Evolutionary conservation across 2,797 vertebrate species (phyloP), one percentile per base, ranked within the genome.

Genomic region (Alcedo quadribrachys): DNA sequence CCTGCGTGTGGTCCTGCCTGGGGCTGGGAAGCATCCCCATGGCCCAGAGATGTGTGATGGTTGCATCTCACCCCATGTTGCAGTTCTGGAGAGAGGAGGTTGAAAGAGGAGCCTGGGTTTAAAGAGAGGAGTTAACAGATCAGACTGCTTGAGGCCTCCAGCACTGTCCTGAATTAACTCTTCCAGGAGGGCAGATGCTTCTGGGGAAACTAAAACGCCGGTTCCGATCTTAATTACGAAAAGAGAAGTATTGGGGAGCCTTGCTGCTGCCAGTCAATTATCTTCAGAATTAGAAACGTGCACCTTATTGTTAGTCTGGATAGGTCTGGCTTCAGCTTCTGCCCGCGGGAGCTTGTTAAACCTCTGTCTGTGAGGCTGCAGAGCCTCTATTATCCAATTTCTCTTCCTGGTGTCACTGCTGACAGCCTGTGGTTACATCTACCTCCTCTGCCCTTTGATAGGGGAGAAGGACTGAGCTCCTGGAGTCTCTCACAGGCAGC

Each of bases 301-400:
- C 40, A 4, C 3, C 18, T 82, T 65, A 30, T 9, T 65, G 87
- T 66, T 28, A 46, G 14, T 43, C 76, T 81, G 92, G 32, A 7
- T 53, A 2, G 24, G 13, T 76, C 84, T 81, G 81, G 37, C 85
- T 53, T 58, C 69, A 40, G 60, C 82, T 92, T 2, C 87, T 87
- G 86, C 85, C 82, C 17, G 8, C 20, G 92, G 95, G 94, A 90
- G 76, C 93, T 93, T 75, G 89, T 92, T 95, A 92, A 60, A 75
- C 87, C 55, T 76, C 67, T 40, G 42, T 12, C 90, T 83, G 62
- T 0, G 20, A 69, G 84, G 55, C 82, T 79, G 91, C 45, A 6
- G 61, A 87, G 87, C 62, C 55, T 66, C 91, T 28, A 8, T 53
- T 43, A 91, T 60, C 91, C 90, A 15, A 87, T 93, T 92, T 76